phyloP scores from a whole-genome alignment of 2,888 invertebrate genomes.

The Pandemis heparana region DNA sequence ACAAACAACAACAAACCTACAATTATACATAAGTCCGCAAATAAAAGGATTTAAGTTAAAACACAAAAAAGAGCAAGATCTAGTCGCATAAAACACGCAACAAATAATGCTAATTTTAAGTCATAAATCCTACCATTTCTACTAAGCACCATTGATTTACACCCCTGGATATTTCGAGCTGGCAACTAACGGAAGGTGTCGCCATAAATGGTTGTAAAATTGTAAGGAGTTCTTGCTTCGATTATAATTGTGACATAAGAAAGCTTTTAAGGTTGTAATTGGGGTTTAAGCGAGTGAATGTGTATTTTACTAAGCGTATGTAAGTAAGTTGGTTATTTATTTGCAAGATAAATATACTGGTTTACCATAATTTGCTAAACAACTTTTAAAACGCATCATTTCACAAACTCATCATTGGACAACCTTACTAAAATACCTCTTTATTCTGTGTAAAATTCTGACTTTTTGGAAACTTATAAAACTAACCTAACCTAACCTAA shows the following conservation, averaged over 20 bases:
- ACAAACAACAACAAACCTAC: neutral
- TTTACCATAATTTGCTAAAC: too few species aligned
- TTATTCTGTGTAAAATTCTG: too few species aligned
- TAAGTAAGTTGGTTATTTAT: neutral
- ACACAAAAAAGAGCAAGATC: constrained; percentile 5
- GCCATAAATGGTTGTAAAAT: constrained; percentile 42
- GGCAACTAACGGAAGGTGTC: constrained; percentile 35
- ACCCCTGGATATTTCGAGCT: constrained; percentile 28
- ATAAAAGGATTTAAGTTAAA: neutral
- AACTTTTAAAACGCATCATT: too few species aligned
- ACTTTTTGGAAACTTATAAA: too few species aligned
- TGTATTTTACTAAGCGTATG: neutral
- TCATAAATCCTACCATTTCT: constrained; percentile 40
- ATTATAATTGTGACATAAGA: constrained; percentile 34
- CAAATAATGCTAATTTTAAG: constrained; percentile 37
- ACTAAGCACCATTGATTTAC: constrained; percentile 42
- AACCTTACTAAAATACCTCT: too few species aligned
- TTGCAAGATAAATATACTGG: neutral
- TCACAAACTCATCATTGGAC: too few species aligned
- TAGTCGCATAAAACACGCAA: constrained; percentile 30
- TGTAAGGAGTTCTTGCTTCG: constrained; percentile 22
- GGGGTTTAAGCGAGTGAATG: neutral
- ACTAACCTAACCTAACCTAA: too few species aligned
- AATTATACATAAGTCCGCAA: neutral
- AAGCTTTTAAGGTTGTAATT: constrained; percentile 33